These are phyloP conservation scores for Aurelia coerulea DNA, from an alignment of 30 jellyfish, hydroid and myxozoan genomes.

Conservation along the genomic window DNA sequence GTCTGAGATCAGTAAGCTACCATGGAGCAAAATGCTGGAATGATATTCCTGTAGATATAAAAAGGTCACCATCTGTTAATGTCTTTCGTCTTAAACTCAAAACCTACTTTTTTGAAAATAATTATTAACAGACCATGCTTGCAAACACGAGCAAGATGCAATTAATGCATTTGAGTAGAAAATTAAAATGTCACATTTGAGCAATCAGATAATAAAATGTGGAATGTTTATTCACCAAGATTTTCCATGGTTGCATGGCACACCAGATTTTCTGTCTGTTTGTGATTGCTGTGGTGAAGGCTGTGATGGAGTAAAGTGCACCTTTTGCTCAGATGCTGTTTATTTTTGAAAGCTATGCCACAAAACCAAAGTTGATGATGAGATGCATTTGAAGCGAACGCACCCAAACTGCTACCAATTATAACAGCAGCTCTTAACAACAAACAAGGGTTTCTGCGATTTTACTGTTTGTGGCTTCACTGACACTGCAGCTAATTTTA, in stretches of 20 bases:
- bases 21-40: no score
- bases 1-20: no score
- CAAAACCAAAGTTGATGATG: constrained; percentile 39
- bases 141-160: constrained; percentile 62
- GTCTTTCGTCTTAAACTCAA: no score
- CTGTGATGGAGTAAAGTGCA: constrained; percentile 24
- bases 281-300: constrained; percentile 46
- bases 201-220: background rate
- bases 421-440: constrained; percentile 44
- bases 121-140: constrained; percentile 56
- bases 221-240: background rate
- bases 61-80: no score
- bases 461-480: constrained; percentile 59
- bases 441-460: constrained; percentile 50
- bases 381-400: background rate
- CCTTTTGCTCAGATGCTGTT: constrained; percentile 16
- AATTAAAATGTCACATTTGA: constrained; percentile 25
- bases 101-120: no score
- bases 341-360: background rate
- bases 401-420: constrained; percentile 45
- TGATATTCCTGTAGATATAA: no score
- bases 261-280: constrained; percentile 36
- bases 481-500: constrained; percentile 28
- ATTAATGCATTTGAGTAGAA: constrained; percentile 30
- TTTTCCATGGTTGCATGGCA: background rate